These are phyloP conservation scores for Nephotettix cincticeps DNA, from an alignment of 1,140 invertebrate genomes.

Conservation along the genomic window DNA sequence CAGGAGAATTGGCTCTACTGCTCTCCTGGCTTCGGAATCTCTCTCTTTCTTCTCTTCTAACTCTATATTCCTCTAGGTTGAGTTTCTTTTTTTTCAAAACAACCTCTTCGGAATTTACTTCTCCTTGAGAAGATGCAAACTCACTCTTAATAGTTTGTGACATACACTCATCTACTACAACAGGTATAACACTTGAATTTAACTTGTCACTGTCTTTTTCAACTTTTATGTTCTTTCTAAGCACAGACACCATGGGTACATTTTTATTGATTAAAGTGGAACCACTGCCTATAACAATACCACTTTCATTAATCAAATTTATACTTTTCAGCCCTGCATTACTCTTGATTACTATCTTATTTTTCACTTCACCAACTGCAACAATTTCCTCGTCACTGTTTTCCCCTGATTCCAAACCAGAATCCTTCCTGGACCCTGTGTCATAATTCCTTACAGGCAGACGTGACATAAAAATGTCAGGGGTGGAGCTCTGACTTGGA, in stretches of 20 bases:
- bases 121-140: slow-evolving; percentile 11
- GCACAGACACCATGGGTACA: slow-evolving; percentile 47
- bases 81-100: slow-evolving; percentile 48
- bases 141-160: slow-evolving; percentile 21
- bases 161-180: neutral
- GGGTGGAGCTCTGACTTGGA: slow-evolving; percentile 1
- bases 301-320: neutral
- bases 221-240: slow-evolving; percentile 38
- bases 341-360: slow-evolving; percentile 40
- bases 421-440: slow-evolving; percentile 48
- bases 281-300: neutral
- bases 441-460: slow-evolving; percentile 35
- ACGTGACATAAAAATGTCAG: slow-evolving; percentile 21
- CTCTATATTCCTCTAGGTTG: slow-evolving; percentile 54
- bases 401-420: slow-evolving; percentile 49
- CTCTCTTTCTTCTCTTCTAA: slow-evolving; percentile 45
- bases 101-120: too few relatives aligned
- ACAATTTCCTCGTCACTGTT: slow-evolving; percentile 45
- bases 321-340: neutral
- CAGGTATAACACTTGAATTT: neutral
- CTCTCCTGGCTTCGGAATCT: slow-evolving; percentile 40
- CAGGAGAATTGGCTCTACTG: slow-evolving; percentile 42
- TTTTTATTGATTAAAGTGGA: slow-evolving; percentile 26
- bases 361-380: slow-evolving; percentile 40
- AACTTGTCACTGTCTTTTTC: neutral